Conservation (phyloP, 1,140 invertebrate species). For the Procambarus virginalis region DNA sequence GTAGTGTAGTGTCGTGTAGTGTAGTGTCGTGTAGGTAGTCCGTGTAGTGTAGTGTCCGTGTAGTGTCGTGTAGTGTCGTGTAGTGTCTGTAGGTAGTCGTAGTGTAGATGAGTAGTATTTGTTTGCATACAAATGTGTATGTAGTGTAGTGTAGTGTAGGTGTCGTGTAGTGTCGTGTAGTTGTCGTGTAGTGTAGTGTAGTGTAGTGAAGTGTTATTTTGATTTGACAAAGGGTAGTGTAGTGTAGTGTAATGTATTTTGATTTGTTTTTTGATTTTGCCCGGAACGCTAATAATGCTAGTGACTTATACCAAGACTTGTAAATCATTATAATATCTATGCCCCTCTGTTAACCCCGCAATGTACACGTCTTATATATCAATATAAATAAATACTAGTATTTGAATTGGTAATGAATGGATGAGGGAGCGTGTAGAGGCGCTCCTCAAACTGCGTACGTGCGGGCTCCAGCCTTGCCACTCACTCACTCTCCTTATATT, state of each 20-base stretch:
- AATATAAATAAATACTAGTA: background rate
- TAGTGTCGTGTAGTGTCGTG: too few species aligned
- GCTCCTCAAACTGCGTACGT: slow-evolving; percentile 48
- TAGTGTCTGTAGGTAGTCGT: background rate
- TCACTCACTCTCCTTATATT: background rate
- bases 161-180: background rate
- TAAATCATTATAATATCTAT: background rate
- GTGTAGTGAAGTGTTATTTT: background rate
- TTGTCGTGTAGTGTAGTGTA: too few species aligned
- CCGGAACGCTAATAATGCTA: background rate
- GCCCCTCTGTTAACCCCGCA: background rate
- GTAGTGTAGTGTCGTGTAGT: too few species aligned
- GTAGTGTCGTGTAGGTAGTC: too few species aligned
- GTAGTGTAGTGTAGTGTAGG: too few species aligned
- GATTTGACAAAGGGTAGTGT: background rate
- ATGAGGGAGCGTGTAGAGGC: slow-evolving; percentile 15
- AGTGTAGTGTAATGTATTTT: background rate
- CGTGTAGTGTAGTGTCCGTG: too few species aligned
- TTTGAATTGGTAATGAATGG: slow-evolving; percentile 28
- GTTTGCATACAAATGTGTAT: too few species aligned
- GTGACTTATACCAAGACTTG: background rate
- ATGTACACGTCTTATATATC: background rate
- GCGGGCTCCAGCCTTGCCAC: slow-evolving; percentile 13
- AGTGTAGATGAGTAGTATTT: background rate
- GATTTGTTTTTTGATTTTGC: background rate